A percentile compares a stretch with the other conserved stretches of the same genome.
Conservation (phyloP, 2,888 invertebrate species). For the Teleiodes luculella region DNA sequence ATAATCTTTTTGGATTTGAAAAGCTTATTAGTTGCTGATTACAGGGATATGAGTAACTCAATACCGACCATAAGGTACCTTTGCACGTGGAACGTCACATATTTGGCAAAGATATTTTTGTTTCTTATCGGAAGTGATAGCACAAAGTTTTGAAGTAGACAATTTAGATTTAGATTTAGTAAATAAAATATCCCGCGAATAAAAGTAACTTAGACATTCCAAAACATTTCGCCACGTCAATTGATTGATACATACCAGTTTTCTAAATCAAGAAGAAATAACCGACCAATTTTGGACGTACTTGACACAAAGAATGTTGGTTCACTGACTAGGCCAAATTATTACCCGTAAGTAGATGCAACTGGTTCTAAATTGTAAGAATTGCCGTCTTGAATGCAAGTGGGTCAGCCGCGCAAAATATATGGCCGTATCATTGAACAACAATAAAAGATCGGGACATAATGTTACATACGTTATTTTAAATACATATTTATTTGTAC, state of each 20-base stretch:
- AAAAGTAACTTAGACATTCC: too few relatives aligned
- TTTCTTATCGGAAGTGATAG: neutral
- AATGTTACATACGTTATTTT: neutral
- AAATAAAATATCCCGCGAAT: too few relatives aligned
- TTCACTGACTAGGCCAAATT: neutral
- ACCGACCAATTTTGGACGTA: neutral
- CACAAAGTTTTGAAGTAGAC: too few relatives aligned
- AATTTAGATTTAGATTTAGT: too few relatives aligned
- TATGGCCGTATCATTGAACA: neutral
- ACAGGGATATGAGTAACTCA: too few relatives aligned
- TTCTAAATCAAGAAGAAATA: neutral
- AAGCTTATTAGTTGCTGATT: too few relatives aligned
- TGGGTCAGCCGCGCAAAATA: neutral
- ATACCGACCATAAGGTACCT: too few relatives aligned
- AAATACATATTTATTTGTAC: too few relatives aligned
- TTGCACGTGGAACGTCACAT: too few relatives aligned
- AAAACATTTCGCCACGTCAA: too few relatives aligned
- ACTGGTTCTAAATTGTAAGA: conserved; percentile 1
- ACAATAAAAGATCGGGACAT: neutral
- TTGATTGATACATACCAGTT: too few relatives aligned
- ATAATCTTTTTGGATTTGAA: too few relatives aligned
- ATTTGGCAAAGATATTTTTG: neutral
- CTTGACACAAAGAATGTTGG: neutral
- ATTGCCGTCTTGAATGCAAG: neutral
- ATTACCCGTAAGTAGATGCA: conserved; percentile 2